Conservation (phyloP, 1,140 invertebrate genomes). For the Olivierus martensii region DNA sequence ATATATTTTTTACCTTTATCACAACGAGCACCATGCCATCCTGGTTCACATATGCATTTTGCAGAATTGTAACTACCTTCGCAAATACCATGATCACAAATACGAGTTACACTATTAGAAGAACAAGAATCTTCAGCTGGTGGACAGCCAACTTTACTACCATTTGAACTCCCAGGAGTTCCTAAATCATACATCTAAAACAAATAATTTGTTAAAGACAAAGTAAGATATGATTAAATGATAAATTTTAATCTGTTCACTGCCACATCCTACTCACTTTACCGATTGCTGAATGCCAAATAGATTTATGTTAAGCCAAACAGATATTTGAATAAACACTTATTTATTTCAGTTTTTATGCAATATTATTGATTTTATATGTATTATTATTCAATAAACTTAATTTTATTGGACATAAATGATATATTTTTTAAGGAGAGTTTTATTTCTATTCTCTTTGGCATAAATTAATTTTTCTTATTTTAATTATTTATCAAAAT, state of each 20-base stretch:
- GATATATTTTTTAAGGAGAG: too few relatives aligned
- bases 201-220: background rate
- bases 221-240: background rate
- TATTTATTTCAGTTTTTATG: too few relatives aligned
- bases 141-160: slow-evolving; percentile 20
- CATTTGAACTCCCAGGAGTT: slow-evolving; percentile 19
- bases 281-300: too few relatives aligned
- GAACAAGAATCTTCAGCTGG: slow-evolving; percentile 20
- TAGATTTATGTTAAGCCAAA: background rate
- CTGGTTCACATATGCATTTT: slow-evolving; percentile 79
- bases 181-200: slow-evolving; percentile 30
- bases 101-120: slow-evolving; percentile 14
- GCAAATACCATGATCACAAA: slow-evolving; percentile 61
- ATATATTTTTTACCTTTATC: slow-evolving; percentile 38
- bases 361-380: too few relatives aligned
- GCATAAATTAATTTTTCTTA: too few relatives aligned
- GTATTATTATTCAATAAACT: too few relatives aligned
- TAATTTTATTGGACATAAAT: too few relatives aligned
- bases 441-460: too few relatives aligned
- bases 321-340: background rate
- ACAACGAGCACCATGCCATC: slow-evolving; percentile 78
- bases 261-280: background rate
- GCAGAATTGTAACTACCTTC: slow-evolving; percentile 76
- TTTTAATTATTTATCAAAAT: too few relatives aligned
- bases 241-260: background rate